phyloP scores from a whole-genome alignment of 2,113 vertebrate species.

The Rhinogobius similis region DNA sequence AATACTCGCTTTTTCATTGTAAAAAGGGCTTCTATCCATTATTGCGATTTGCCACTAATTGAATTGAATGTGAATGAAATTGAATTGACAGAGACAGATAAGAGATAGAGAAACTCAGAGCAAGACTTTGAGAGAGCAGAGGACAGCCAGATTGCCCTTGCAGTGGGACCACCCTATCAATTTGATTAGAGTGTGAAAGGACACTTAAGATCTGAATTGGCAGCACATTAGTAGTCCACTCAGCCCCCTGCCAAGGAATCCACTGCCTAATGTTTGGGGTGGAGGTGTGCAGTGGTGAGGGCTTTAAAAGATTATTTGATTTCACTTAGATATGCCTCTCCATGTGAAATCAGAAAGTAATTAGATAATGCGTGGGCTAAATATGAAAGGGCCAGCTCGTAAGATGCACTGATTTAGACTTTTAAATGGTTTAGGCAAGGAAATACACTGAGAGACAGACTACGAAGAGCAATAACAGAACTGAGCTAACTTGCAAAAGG shows the following conservation, averaged over 20 bases:
- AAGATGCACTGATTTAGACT: conserved; percentile 64
- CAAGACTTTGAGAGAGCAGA: conserved; percentile 44
- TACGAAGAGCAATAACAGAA: not conserved
- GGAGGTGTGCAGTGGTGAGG: conserved; percentile 29
- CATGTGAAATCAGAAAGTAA: conserved; percentile 69
- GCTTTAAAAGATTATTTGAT: conserved; percentile 74
- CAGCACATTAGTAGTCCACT: conserved; percentile 65
- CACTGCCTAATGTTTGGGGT: conserved; percentile 62
- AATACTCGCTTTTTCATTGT: conserved; percentile 13
- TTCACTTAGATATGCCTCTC: conserved; percentile 74
- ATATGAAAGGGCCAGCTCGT: conserved; percentile 56
- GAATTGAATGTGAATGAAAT: conserved; percentile 40
- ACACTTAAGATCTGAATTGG: conserved; percentile 76
- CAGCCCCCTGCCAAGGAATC: conserved; percentile 53
- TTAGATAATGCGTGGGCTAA: conserved; percentile 65
- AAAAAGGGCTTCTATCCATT: conserved; percentile 30
- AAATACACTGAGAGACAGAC: conserved; percentile 7
- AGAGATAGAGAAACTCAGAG: conserved; percentile 38
- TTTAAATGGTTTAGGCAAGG: conserved; percentile 37
- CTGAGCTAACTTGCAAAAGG: not conserved
- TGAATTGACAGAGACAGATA: conserved; percentile 36
- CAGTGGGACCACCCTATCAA: conserved; percentile 67
- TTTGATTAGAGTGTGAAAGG: conserved; percentile 77
- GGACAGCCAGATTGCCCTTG: conserved; percentile 65
- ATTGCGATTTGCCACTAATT: conserved; percentile 35